Evolutionary conservation across 2,888 invertebrate species (phyloP), one percentile per base, ranked within the genome.

Genomic region (Macrophya alboannulata): DNA sequence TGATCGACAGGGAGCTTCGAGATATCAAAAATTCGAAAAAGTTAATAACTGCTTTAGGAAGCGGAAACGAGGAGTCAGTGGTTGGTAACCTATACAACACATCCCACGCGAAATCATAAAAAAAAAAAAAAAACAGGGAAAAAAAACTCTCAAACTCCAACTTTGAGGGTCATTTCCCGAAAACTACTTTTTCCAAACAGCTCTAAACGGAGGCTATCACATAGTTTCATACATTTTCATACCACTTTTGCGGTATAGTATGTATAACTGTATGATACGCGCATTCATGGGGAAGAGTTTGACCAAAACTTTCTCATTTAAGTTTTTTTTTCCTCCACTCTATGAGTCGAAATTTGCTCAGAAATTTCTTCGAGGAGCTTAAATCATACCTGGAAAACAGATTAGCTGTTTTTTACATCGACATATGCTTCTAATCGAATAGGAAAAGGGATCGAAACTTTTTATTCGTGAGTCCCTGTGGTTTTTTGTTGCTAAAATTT

Each of bases 151-250:
- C 15, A 68, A 68, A 68, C 68, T 68, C 68, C 68, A 68, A 68
- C 68, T 68, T 68, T 37, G 31, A 37, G 68, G 68, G 37, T 68
- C 31, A 68, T 68, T 68, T 68, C 25, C 15, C 31, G 68, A 68
- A 68, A 68, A 68, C 68, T 68, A 68, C 68, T 68, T 68, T 68
- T 68, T 68, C 68, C 68, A 37, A 68, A 68, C 68, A 25, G 31
- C 37, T 68, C 68, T 68, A 68, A 68, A 68, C 68, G 68, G 31
- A 12, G 15, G 15, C 68, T 68, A 68, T 68, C 68, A 68, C 37
- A 37, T 8, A 68, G 68, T 68, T 68, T 37, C 37, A 37, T 12
- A 68, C 68, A 68, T 68, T 68, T 37, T 68, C 68, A 68, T 68
- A 68, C 15, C 68, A 68, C 68, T 68, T 37, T 37, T 37, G 37